Percentiles rank a stretch among this genome's conserved stretches.
phyloP scores from a whole-genome alignment of 1,140 invertebrate genomes.

The Drosophila ananassae region DNA sequence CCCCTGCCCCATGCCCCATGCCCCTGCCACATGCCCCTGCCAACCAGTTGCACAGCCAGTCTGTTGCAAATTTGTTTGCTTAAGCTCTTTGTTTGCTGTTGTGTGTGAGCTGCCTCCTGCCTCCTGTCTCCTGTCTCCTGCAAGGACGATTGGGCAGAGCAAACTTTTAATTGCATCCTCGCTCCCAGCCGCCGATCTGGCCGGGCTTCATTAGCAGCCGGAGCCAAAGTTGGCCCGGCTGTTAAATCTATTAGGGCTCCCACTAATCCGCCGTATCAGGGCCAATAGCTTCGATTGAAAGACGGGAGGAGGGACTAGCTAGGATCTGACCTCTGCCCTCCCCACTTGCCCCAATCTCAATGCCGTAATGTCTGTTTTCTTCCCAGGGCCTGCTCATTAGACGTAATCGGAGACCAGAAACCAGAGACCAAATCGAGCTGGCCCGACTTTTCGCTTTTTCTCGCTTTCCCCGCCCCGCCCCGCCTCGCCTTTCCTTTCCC shows the following conservation, averaged over 20 bases:
- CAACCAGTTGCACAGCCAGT: conserved; percentile 50
- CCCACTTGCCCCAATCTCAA: conserved; percentile 36
- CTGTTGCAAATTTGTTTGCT: conserved; percentile 51
- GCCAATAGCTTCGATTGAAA: not conserved
- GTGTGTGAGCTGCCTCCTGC: conserved; percentile 8
- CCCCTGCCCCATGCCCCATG: not conserved
- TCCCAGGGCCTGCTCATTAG: conserved; percentile 24
- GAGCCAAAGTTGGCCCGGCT: not conserved
- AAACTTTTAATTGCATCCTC: conserved; percentile 60
- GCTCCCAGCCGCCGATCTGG: conserved; percentile 8
- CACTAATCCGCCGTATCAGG: conserved; percentile 11
- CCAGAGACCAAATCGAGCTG: conserved; percentile 28
- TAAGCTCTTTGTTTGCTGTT: conserved; percentile 33
- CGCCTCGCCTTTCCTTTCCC: conserved; percentile 19
- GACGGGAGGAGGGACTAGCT: not conserved
- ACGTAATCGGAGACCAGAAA: conserved; percentile 44
- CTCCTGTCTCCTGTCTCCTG: conserved; percentile 13
- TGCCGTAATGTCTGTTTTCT: conserved; percentile 39
- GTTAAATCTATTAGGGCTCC: not conserved
- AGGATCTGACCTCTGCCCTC: not conserved
- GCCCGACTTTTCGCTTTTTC: conserved; percentile 31
- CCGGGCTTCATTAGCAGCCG: conserved; percentile 23
- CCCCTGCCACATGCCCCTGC: conserved; percentile 4
- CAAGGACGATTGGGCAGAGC: conserved; percentile 46
- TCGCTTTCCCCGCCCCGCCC: not conserved